Evolutionary conservation across 2,888 invertebrate genomes (phyloP).

Genomic region (Mimas tiliae): DNA sequence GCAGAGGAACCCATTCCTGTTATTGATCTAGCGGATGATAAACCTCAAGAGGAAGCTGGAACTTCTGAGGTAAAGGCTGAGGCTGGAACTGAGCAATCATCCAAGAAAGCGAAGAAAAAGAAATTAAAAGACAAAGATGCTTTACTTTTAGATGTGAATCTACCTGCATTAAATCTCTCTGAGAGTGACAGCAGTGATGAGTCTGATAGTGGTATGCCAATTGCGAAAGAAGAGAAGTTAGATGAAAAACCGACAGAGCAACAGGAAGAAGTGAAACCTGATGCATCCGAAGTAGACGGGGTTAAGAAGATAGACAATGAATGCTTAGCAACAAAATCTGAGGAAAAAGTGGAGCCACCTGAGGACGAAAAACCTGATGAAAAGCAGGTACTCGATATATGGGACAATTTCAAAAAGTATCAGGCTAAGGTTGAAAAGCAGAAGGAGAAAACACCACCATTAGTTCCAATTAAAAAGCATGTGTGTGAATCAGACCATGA

Average conservation of each 20-base stretch:
- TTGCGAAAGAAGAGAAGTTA: slow-evolving; percentile 54
- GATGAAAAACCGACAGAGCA: slow-evolving; percentile 49
- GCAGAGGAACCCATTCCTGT: slow-evolving; percentile 64
- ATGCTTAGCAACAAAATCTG: slow-evolving; percentile 44
- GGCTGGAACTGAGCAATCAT: slow-evolving; percentile 56
- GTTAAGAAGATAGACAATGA: slow-evolving; percentile 33
- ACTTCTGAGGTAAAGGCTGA: slow-evolving; percentile 65
- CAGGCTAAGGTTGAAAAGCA: slow-evolving; percentile 88
- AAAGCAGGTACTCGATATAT: slow-evolving; percentile 88
- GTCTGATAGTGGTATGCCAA: slow-evolving; percentile 68
- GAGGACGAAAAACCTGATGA: slow-evolving; percentile 82
- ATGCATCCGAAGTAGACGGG: slow-evolving; percentile 32
- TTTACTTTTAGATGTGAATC: slow-evolving; percentile 82
- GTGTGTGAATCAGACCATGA: slow-evolving; percentile 90
- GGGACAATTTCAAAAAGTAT: slow-evolving; percentile 91
- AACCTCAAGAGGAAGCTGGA: slow-evolving; percentile 63
- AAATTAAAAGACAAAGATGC: slow-evolving; percentile 78
- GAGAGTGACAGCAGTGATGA: slow-evolving; percentile 93
- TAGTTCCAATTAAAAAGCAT: slow-evolving; percentile 81
- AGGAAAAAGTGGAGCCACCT: slow-evolving; percentile 52
- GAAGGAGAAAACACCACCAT: slow-evolving; percentile 74
- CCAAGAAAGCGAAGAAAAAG: slow-evolving; percentile 78
- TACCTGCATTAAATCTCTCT: slow-evolving; percentile 92
- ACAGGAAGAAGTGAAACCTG: slow-evolving; percentile 37
- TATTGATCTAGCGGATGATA: slow-evolving; percentile 70